A percentile compares a stretch with the other conserved stretches of the same genome.
phyloP scores from a whole-genome alignment of 1,140 invertebrate genomes.

The Ooceraea biroi region DNA sequence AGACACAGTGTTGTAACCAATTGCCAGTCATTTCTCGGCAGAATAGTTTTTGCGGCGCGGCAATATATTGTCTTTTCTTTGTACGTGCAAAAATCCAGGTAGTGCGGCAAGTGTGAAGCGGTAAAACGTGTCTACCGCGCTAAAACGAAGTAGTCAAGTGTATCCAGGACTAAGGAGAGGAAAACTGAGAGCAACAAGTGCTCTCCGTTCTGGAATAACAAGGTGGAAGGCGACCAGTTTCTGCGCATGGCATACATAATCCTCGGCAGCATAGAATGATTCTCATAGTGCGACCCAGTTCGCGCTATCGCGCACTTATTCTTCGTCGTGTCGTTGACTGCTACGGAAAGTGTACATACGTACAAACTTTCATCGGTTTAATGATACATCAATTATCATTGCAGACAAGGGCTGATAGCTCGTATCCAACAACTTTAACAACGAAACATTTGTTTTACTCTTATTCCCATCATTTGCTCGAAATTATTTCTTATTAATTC shows the following conservation, averaged over 20 bases:
- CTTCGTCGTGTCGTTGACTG: slow-evolving; percentile 70
- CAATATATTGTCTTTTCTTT: slow-evolving; percentile 34
- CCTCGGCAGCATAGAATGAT: slow-evolving; percentile 64
- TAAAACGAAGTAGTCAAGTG: slow-evolving; percentile 43
- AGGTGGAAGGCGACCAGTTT: slow-evolving; percentile 61
- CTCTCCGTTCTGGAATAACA: slow-evolving; percentile 40
- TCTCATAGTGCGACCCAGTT: slow-evolving; percentile 75
- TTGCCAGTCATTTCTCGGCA: not conserved
- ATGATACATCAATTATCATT: slow-evolving; percentile 29
- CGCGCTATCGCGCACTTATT: slow-evolving; percentile 48
- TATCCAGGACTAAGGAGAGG: slow-evolving; percentile 52
- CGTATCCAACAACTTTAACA: not conserved
- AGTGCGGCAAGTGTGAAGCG: not conserved
- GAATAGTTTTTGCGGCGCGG: slow-evolving; percentile 1
- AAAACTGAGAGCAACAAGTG: slow-evolving; percentile 52
- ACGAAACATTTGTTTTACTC: not conserved
- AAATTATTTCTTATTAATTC: no score
- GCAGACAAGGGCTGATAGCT: slow-evolving; percentile 24
- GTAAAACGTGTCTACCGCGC: no score
- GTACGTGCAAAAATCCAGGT: slow-evolving; percentile 9
- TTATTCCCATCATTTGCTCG: slow-evolving; percentile 6
- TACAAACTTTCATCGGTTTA: slow-evolving; percentile 49
- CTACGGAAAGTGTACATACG: slow-evolving; percentile 45
- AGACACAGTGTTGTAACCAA: slow-evolving; percentile 10
- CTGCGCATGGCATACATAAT: slow-evolving; percentile 58